Evolutionary conservation across 37 sponge, comb jelly and placozoan species (phyloP), one percentile per base, ranked within the genome.

Genomic region (Ianthella basta): DNA sequence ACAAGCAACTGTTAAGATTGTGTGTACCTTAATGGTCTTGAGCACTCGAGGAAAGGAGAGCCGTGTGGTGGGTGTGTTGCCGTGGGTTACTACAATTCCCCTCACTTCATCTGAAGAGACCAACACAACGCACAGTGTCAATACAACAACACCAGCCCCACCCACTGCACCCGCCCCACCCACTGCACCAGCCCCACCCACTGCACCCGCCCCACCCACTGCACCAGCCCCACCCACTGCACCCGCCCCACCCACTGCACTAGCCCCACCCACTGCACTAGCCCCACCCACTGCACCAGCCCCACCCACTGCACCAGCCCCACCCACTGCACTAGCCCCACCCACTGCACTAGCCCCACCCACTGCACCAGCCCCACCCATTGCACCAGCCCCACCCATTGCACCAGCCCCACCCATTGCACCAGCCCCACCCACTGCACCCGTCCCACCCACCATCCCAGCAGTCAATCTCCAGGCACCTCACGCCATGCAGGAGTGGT

Each of bases 381-480:
- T 8, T 10, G 50, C 50, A 44, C 50, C 8, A 44, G 50, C 50
- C 50, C 50, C 50, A 8, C 50, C 50, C 50, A 44, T 8, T 10
- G 8, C 8, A 44, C 50, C 50, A 44, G 50, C 50, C 50, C 50
- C 50, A 44, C 50, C 50, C 50, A 44, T 8, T 44, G n/a, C n/a
- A n/a, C n/a, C n/a, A n/a, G n/a, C n/a, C n/a, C n/a, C n/a, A n/a
- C n/a, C 50, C 50, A 44, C 50, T 10, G 50, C 8, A 44, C 4
- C 10, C 4, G 10, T 10, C 18, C 32, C 70, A 69, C 78, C 38
- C 32, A 59, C 70, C 86, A 66, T 89, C 91, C 89, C 90, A 89
- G 83, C 89, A 92, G 87, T 94, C 89, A 60, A 93, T 85, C 86
- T 96, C 97, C 18, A 96, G 53, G 79, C 97, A 96, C 40, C 97